phyloP scores from a whole-genome alignment of 2,888 invertebrate species.

The Drosophila meridiana region DNA sequence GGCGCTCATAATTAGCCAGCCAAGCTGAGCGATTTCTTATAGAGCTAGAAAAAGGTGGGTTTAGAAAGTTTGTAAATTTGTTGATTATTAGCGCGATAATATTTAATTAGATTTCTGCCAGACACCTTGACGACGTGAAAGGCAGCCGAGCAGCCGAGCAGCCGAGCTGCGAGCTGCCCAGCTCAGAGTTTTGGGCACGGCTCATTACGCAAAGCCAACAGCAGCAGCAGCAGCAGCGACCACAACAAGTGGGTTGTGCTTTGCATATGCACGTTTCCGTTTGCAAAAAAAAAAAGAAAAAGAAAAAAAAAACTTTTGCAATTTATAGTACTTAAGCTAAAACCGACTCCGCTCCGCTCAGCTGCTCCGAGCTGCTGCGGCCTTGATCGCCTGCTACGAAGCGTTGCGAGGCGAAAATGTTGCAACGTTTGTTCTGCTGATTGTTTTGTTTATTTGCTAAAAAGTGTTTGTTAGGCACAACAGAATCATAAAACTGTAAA shows the following conservation, averaged over 20 bases:
- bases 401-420: constrained; percentile 55
- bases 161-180: background rate
- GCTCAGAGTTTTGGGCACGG: constrained; percentile 42
- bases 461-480: constrained; percentile 48
- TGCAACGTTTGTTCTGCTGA: constrained; percentile 77
- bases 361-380: constrained; percentile 33
- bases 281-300: constrained; percentile 45
- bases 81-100: constrained; percentile 79
- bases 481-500: constrained; percentile 66
- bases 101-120: constrained; percentile 76
- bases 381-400: constrained; percentile 60
- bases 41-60: constrained; percentile 37
- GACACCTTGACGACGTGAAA: constrained; percentile 65
- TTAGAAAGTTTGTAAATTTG: constrained; percentile 73
- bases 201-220: constrained; percentile 57
- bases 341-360: constrained; percentile 39
- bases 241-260: constrained; percentile 40
- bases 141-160: constrained; percentile 25
- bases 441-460: constrained; percentile 65
- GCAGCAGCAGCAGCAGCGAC: constrained; percentile 24
- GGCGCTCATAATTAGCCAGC: constrained; percentile 74
- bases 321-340: constrained; percentile 66
- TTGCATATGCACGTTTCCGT: constrained; percentile 70
- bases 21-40: constrained; percentile 59
- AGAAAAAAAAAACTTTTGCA: constrained; percentile 32